These are phyloP conservation scores for Lymantria monacha DNA, from an alignment of 2,888 invertebrate species.

Conservation along the genomic window DNA sequence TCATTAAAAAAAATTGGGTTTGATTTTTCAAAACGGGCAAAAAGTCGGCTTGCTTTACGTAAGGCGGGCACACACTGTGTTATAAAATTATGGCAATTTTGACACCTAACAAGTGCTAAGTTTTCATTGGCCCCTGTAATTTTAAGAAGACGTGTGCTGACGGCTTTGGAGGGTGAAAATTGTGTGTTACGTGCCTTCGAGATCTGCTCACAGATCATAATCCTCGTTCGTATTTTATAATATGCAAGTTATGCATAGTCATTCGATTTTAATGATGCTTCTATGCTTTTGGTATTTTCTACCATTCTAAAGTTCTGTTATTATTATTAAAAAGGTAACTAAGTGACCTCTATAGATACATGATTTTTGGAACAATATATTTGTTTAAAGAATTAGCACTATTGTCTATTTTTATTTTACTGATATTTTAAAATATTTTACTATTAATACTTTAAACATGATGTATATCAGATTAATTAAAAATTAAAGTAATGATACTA, in stretches of 20 bases:
- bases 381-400: no score
- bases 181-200: conserved; percentile 53
- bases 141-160: conserved; percentile 62
- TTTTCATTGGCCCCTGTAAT: conserved; percentile 71
- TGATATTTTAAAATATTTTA: no score
- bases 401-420: no score
- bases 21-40: conserved; percentile 63
- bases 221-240: conserved; percentile 73
- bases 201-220: conserved; percentile 58
- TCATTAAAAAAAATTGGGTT: conserved; percentile 76
- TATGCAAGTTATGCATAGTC: conserved; percentile 63
- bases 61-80: conserved; percentile 65
- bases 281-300: conserved; percentile 52
- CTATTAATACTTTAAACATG: no score
- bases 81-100: conserved; percentile 80
- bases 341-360: no score
- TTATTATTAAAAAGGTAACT: conserved; percentile 54
- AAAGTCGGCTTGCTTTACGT: conserved; percentile 74
- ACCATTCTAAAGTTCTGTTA: conserved; percentile 60
- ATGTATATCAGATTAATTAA: no score
- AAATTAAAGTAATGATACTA: no score
- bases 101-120: conserved; percentile 80
- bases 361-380: no score
- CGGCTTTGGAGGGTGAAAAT: conserved; percentile 40
- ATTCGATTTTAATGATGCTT: conserved; percentile 69